Conservation (phyloP, 2,113 vertebrate species). For the Gracilinanus agilis region DNA sequence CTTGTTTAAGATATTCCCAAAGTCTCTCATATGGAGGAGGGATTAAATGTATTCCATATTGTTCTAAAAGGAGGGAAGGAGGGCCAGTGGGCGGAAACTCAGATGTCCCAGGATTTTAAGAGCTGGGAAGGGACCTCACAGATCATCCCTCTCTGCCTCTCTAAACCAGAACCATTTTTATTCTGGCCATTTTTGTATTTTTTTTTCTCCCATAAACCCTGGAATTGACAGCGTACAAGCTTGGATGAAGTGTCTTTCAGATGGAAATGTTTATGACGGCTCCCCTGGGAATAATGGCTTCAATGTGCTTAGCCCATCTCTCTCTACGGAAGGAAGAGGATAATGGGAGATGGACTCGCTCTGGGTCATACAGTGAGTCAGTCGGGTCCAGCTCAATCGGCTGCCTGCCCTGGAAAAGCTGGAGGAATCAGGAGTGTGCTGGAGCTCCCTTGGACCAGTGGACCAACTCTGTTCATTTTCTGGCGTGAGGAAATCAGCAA, state of each 20-base stretch:
- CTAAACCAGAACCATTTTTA: background rate
- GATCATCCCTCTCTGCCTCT: background rate
- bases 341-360: background rate
- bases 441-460: background rate
- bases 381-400: background rate
- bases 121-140: background rate
- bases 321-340: background rate
- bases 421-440: background rate
- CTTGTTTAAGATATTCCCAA: background rate
- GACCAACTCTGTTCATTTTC: background rate
- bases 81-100: background rate
- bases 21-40: background rate
- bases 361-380: background rate
- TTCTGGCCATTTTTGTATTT: background rate
- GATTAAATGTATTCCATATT: background rate
- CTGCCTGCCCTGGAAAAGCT: background rate
- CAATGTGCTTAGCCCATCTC: background rate
- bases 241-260: background rate
- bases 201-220: background rate
- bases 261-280: background rate
- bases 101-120: background rate
- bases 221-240: background rate
- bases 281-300: background rate
- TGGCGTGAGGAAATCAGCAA: background rate
- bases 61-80: background rate